phyloP scores from a whole-genome alignment of 1,140 invertebrate species.

The Colletes gigas region DNA sequence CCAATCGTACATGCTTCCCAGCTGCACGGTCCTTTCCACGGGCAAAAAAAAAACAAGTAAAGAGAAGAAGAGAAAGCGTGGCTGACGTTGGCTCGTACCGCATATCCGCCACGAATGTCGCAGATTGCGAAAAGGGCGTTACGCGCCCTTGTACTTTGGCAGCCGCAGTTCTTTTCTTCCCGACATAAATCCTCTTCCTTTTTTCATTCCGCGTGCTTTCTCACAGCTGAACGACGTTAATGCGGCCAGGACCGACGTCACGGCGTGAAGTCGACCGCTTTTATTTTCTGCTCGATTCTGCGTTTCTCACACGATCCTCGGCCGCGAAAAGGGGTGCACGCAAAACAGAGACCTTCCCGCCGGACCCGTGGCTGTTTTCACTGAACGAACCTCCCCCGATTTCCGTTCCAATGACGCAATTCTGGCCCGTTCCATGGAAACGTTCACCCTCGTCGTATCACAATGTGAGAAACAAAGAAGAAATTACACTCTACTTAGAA shows the following conservation, averaged over 20 bases:
- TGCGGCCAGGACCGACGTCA: conserved; percentile 55
- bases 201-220: conserved; percentile 48
- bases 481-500: too few species aligned
- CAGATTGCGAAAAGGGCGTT: conserved; percentile 40
- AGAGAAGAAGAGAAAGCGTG: background rate
- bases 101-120: conserved; percentile 48
- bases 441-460: too few species aligned
- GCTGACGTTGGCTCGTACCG: conserved; percentile 22
- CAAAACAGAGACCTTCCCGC: conserved; percentile 34
- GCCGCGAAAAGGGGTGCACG: conserved; percentile 11
- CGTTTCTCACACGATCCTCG: conserved; percentile 63
- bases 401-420: conserved; percentile 56
- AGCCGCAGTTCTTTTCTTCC: conserved; percentile 50
- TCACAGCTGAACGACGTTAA: conserved; percentile 53
- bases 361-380: conserved; percentile 49
- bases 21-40: background rate
- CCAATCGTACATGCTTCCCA: background rate
- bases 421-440: background rate
- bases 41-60: too few species aligned
- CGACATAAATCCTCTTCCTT: conserved; percentile 59
- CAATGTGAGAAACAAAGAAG: too few species aligned
- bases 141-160: conserved; percentile 55
- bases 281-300: conserved; percentile 58
- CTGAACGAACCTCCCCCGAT: conserved; percentile 50
- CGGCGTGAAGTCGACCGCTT: conserved; percentile 39